Conservation (phyloP, 2,888 invertebrate species). For the Spicauda simplicius region DNA sequence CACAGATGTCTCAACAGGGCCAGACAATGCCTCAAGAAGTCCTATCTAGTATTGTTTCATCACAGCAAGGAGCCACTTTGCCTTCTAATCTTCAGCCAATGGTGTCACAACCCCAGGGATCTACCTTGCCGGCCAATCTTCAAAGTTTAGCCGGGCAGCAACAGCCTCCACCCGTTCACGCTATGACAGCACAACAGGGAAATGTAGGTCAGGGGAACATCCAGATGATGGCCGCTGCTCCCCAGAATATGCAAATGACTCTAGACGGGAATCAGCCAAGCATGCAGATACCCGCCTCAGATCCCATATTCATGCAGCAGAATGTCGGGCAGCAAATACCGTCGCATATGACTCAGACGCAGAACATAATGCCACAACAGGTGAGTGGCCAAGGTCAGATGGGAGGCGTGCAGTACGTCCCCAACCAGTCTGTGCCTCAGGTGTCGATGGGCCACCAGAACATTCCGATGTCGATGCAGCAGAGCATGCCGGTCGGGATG, state of each 20-base stretch:
- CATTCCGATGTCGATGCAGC: slow-evolving; percentile 83
- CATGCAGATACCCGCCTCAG: slow-evolving; percentile 83
- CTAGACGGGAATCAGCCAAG: slow-evolving; percentile 82
- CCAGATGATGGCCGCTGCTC: slow-evolving; percentile 83
- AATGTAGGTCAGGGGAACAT: slow-evolving; percentile 85
- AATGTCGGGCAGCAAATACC: slow-evolving; percentile 77
- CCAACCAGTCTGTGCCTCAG: slow-evolving; percentile 70
- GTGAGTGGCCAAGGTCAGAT: slow-evolving; percentile 76
- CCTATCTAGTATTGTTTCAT: slow-evolving; percentile 78
- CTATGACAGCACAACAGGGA: slow-evolving; percentile 80
- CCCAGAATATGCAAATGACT: slow-evolving; percentile 83
- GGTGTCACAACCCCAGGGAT: slow-evolving; percentile 82
- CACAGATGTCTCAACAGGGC: slow-evolving; percentile 79
- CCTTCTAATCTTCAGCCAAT: slow-evolving; percentile 76
- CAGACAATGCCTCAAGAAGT: slow-evolving; percentile 80
- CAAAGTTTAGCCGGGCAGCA: slow-evolving; percentile 81
- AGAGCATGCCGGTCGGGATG: slow-evolving; percentile 76
- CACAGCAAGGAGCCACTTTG: slow-evolving; percentile 79
- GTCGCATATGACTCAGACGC: slow-evolving; percentile 74
- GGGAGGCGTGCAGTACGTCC: slow-evolving; percentile 73
- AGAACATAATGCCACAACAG: slow-evolving; percentile 76
- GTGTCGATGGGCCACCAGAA: slow-evolving; percentile 78
- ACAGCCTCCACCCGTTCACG: slow-evolving; percentile 71
- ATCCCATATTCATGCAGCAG: slow-evolving; percentile 80
- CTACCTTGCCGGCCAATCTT: slow-evolving; percentile 86